Evolutionary conservation across 2,888 invertebrate species (phyloP).

Genomic region (Idaea straminata): DNA sequence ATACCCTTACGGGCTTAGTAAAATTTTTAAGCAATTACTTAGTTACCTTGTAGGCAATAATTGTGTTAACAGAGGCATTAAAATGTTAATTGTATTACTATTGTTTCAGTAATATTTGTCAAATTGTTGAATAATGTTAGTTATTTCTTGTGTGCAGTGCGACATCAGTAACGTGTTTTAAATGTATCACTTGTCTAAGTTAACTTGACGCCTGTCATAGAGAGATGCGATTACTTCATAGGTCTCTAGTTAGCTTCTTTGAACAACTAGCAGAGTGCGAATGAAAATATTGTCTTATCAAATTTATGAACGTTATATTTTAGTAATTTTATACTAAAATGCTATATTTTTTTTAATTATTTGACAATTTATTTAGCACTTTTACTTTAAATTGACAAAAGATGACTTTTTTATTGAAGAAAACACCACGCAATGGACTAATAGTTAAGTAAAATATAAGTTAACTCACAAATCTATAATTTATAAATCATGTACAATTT

Average conservation of each 20-base stretch:
- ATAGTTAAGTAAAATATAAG: not conserved
- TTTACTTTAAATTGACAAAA: too few species aligned
- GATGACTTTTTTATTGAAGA: not conserved
- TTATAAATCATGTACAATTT: not conserved
- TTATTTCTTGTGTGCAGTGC: conserved; percentile 1
- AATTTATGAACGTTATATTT: too few species aligned
- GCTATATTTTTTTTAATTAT: too few species aligned
- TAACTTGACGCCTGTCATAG: too few species aligned
- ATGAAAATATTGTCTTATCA: too few species aligned
- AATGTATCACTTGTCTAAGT: too few species aligned
- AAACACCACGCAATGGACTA: not conserved
- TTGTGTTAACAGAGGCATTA: not conserved
- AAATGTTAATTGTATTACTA: not conserved
- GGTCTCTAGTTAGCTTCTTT: too few species aligned
- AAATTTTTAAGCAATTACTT: not conserved
- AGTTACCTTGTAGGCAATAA: conserved; percentile 5
- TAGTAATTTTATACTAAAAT: too few species aligned
- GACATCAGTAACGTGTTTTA: not conserved
- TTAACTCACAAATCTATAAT: not conserved
- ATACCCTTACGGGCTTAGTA: conserved; percentile 6
- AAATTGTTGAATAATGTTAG: not conserved
- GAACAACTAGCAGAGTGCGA: too few species aligned
- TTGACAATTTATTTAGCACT: too few species aligned
- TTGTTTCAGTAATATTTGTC: not conserved
- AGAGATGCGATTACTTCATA: too few species aligned